Conservation (phyloP, 2,888 invertebrate species). For the Syrista parreyssii region DNA sequence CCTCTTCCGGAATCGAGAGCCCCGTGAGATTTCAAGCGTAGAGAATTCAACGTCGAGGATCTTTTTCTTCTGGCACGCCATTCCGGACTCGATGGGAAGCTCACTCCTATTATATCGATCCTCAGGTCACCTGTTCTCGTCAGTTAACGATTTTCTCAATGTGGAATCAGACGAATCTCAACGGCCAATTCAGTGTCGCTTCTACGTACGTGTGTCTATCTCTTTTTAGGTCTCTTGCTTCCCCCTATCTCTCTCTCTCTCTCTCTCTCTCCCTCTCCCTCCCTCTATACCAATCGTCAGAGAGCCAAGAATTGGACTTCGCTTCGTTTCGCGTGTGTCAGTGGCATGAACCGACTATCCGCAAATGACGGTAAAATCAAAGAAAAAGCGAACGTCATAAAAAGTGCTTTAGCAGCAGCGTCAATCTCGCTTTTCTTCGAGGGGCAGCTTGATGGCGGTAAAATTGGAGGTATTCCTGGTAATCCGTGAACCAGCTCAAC, state of each 20-base stretch:
- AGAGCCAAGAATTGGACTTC: too few relatives aligned
- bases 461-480: conserved; percentile 12
- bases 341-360: neutral
- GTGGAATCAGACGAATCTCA: too few relatives aligned
- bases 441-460: conserved; percentile 9
- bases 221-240: neutral
- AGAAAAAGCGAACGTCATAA: conserved; percentile 9
- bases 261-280: neutral
- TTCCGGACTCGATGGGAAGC: too few relatives aligned
- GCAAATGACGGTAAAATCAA: conserved; percentile 19
- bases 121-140: too few relatives aligned
- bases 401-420: conserved; percentile 16
- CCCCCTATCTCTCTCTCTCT: neutral
- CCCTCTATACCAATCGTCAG: neutral
- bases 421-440: conserved; percentile 14
- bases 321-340: neutral
- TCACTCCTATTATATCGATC: too few relatives aligned
- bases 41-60: too few relatives aligned
- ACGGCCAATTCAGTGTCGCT: too few relatives aligned
- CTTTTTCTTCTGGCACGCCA: too few relatives aligned
- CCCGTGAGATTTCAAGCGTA: too few relatives aligned
- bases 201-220: neutral
- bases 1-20: too few relatives aligned
- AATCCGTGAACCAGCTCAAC: neutral
- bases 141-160: too few relatives aligned